phyloP scores from a whole-genome alignment of 2,888 invertebrate genomes.

The Uropetala carovei region DNA sequence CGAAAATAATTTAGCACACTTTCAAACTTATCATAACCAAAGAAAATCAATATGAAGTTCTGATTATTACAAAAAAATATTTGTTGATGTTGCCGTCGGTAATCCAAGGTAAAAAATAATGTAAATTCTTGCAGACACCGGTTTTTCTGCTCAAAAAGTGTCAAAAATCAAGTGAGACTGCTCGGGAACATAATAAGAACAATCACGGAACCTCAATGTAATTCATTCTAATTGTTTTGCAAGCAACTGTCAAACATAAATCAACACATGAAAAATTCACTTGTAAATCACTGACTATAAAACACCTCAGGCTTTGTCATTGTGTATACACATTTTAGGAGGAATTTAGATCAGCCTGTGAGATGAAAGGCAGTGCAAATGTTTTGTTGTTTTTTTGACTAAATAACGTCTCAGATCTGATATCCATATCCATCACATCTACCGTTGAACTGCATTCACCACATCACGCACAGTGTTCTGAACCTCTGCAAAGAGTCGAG shows the following conservation, averaged over 20 bases:
- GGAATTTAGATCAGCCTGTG: conserved; percentile 33
- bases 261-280: conserved; percentile 36
- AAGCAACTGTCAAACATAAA: conserved; percentile 51
- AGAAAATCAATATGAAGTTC: conserved; percentile 14
- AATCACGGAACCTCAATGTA: background rate
- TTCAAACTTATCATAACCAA: conserved; percentile 15
- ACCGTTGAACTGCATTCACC: conserved; percentile 85
- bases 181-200: conserved; percentile 6
- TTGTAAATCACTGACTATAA: conserved; percentile 50
- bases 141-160: conserved; percentile 3
- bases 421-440: conserved; percentile 68
- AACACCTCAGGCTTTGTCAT: conserved; percentile 39
- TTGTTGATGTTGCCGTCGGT: background rate
- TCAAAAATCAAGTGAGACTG: conserved; percentile 9
- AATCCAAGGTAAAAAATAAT: background rate
- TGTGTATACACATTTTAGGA: conserved; percentile 35
- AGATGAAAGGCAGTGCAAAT: conserved; percentile 61
- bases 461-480: conserved; percentile 85
- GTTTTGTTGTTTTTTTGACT: conserved; percentile 17
- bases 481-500: conserved; percentile 83
- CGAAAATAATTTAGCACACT: conserved; percentile 29
- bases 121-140: background rate
- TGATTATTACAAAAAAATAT: conserved; percentile 3
- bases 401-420: conserved; percentile 27
- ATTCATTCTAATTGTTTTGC: conserved; percentile 36